Conservation (phyloP, 2,113 vertebrate species). For the Oenanthe oenanthe region DNA sequence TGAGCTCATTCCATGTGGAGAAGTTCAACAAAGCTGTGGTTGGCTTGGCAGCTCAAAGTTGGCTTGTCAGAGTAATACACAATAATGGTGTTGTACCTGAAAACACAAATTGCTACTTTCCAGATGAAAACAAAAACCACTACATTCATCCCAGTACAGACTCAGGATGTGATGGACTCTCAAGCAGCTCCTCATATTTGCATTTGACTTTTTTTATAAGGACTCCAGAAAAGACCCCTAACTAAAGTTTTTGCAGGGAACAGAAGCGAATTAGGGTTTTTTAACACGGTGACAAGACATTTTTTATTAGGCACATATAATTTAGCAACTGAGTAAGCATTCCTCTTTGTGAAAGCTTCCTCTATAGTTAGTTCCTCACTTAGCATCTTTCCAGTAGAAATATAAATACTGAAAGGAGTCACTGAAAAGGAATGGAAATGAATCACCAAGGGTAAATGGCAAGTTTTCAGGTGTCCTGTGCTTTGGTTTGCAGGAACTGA, state of each 20-base stretch:
- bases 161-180: neutral
- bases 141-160: neutral
- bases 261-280: neutral
- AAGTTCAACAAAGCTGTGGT: neutral
- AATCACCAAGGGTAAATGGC: neutral
- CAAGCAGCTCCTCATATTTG: neutral
- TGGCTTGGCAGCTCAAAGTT: neutral
- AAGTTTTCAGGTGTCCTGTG: neutral
- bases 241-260: neutral
- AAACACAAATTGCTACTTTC: neutral
- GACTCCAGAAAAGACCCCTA: neutral
- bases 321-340: neutral
- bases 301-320: neutral
- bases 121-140: neutral
- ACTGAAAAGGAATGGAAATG: neutral
- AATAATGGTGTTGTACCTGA: neutral
- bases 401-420: neutral
- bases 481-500: neutral
- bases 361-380: neutral
- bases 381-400: neutral
- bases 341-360: neutral
- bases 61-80: neutral
- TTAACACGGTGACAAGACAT: neutral
- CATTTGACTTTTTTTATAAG: neutral
- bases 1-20: accelerated